A percentile compares a stretch with the other conserved stretches of the same genome.
These are phyloP conservation scores for Chionis minor DNA, from an alignment of 2,113 vertebrate species.

Conservation along the genomic window DNA sequence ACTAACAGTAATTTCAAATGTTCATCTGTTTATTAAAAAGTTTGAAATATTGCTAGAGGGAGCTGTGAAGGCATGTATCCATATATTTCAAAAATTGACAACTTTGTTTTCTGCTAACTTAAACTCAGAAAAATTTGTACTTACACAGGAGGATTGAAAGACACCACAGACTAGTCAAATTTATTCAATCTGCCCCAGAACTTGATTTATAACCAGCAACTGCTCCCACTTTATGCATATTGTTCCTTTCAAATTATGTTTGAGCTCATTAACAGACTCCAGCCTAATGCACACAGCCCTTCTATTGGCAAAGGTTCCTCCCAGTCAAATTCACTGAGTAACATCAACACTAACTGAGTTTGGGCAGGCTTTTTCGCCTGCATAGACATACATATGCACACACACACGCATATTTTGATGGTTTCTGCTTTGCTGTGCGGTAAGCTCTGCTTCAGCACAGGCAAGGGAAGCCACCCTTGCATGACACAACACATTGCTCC, in stretches of 20 bases:
- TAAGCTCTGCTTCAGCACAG: background rate
- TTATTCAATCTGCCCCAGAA: background rate
- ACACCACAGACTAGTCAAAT: background rate
- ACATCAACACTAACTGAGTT: background rate
- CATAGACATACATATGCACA: background rate
- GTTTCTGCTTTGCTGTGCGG: background rate
- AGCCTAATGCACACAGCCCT: background rate
- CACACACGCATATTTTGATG: rapidly evolving
- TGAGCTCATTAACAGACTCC: background rate
- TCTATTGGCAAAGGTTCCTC: background rate
- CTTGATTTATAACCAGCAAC: background rate
- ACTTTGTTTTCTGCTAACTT: background rate
- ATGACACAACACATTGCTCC: background rate
- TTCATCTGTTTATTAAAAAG: background rate
- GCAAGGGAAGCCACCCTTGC: background rate
- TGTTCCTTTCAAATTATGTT: background rate
- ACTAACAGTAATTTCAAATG: background rate
- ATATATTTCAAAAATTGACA: background rate
- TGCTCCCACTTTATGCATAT: background rate
- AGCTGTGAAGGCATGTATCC: background rate
- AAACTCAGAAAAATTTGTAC: background rate
- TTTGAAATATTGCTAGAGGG: background rate
- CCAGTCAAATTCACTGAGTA: background rate
- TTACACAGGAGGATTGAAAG: background rate
- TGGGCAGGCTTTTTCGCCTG: background rate